Evolutionary conservation across 2,888 invertebrate genomes (phyloP).

Genomic region (Callosobruchus maculatus): DNA sequence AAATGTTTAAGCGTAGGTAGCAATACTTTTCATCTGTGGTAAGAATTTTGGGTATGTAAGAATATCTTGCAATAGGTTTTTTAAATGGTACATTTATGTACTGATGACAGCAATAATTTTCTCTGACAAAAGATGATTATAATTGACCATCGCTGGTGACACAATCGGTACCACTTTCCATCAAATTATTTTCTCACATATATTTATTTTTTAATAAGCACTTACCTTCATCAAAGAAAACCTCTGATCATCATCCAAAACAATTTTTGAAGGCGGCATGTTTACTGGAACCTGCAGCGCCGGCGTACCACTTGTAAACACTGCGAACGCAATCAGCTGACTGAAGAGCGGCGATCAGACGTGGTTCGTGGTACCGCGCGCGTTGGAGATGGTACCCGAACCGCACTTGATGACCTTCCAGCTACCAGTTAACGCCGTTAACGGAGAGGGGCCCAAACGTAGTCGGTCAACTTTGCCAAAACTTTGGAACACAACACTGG

Average conservation of each 20-base stretch:
- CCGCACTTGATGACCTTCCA: background rate
- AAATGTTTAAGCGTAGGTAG: no score
- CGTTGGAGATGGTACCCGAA: background rate
- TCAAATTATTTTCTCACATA: no score
- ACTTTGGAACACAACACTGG: background rate
- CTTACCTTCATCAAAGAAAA: slow-evolving; percentile 76
- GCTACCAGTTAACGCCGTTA: background rate
- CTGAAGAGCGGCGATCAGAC: background rate
- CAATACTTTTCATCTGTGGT: no score
- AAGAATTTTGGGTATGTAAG: no score
- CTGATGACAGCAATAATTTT: no score
- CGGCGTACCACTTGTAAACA: background rate
- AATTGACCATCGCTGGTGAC: no score
- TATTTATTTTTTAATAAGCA: slow-evolving; percentile 14
- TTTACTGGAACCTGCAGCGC: background rate
- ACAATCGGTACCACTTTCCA: no score
- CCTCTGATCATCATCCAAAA: slow-evolving; percentile 67
- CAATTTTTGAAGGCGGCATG: slow-evolving; percentile 17
- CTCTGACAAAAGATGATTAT: no score
- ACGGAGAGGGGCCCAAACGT: background rate
- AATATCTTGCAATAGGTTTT: no score
- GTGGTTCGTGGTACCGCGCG: background rate
- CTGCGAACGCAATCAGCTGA: background rate
- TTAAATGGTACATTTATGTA: no score
- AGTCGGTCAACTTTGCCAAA: background rate